Conservation (phyloP, 2,113 vertebrate genomes). For the Procavia capensis region DNA sequence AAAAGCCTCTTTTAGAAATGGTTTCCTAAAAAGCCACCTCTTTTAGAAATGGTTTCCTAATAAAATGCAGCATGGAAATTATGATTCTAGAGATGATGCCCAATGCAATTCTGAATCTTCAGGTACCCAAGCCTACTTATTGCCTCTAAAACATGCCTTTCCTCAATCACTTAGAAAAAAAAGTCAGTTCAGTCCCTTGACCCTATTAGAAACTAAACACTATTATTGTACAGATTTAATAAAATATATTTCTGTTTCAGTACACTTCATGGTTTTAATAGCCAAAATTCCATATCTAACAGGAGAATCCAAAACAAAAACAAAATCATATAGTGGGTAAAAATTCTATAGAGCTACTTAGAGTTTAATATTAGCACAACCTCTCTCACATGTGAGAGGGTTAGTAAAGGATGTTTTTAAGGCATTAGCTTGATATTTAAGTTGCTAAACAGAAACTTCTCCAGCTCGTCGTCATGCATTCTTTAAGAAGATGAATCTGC, state of each 20-base stretch:
- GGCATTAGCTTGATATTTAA: not conserved
- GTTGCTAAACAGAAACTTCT: not conserved
- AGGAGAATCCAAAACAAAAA: not conserved
- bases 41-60: not conserved
- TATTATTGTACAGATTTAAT: not conserved
- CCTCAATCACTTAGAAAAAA: not conserved
- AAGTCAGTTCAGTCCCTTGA: not conserved
- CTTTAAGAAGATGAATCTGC: conserved; percentile 74
- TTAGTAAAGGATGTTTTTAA: not conserved
- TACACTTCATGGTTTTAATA: not conserved
- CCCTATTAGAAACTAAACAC: conserved; percentile 20
- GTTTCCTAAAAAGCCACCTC: not conserved
- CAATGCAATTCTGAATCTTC: not conserved
- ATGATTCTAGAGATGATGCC: not conserved
- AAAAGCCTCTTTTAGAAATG: not conserved
- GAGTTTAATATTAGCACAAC: not conserved
- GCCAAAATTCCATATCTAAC: not conserved
- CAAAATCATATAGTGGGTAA: not conserved
- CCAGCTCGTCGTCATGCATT: not conserved
- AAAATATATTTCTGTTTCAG: not conserved
- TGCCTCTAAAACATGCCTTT: not conserved
- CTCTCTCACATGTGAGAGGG: too few species aligned
- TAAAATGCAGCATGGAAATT: not conserved
- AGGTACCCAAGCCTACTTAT: not conserved
- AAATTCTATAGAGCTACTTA: not conserved